Percentiles rank a stretch among this genome's conserved stretches.
Evolutionary conservation across 2,888 invertebrate genomes (phyloP).

Genomic region (Cancer borealis): DNA sequence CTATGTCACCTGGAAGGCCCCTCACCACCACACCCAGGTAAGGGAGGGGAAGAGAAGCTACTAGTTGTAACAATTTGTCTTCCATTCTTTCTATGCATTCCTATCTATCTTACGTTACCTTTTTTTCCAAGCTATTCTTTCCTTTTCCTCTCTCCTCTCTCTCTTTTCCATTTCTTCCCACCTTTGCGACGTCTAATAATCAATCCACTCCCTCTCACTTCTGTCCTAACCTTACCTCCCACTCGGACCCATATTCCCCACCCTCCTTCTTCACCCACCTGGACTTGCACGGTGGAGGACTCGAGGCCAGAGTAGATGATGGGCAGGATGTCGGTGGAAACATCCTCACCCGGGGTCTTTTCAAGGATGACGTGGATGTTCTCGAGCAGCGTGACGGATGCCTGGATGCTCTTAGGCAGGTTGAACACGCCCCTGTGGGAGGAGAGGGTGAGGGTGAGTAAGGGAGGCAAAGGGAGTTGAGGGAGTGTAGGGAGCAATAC

Average conservation of each 20-base stretch:
- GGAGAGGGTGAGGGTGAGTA: neutral
- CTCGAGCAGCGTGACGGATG: conserved; percentile 92
- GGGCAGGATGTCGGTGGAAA: conserved; percentile 90
- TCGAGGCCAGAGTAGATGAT: conserved; percentile 93
- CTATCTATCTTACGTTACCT: too few species aligned
- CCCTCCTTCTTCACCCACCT: conserved; percentile 80
- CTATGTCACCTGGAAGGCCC: neutral
- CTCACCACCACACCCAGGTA: too few species aligned
- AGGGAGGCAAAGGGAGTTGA: neutral
- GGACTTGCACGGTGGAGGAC: conserved; percentile 92
- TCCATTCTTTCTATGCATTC: too few species aligned
- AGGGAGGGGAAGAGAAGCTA: too few species aligned
- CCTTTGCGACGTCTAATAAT: neutral
- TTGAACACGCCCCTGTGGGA: conserved; percentile 85
- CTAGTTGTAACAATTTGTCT: too few species aligned
- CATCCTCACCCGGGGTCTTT: conserved; percentile 90
- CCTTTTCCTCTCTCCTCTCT: neutral
- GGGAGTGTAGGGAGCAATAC: neutral
- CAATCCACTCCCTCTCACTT: too few species aligned
- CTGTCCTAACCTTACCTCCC: neutral
- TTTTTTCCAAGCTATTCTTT: too few species aligned
- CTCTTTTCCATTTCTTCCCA: neutral
- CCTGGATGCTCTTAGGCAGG: conserved; percentile 89
- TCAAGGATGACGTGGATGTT: conserved; percentile 92
- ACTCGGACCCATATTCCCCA: neutral